Conservation (phyloP, 2,797 vertebrate genomes). For the Anisognathus igniventris region DNA sequence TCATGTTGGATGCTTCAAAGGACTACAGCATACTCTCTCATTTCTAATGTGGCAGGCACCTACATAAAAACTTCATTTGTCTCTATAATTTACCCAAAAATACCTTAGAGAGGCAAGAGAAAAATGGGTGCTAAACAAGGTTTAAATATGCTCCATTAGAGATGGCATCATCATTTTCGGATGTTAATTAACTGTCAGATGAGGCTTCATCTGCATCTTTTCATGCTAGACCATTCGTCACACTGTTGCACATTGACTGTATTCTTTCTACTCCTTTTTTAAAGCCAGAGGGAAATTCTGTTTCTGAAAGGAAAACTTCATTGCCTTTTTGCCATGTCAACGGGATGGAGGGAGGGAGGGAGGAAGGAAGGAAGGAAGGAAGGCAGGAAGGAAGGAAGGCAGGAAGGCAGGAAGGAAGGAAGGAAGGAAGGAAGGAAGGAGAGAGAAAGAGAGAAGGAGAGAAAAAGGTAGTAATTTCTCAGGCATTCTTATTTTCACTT, state of each 20-base stretch:
- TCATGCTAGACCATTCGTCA: neutral
- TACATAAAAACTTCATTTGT: neutral
- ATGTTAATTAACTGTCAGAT: neutral
- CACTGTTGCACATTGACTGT: neutral
- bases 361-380: neutral
- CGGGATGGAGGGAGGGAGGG: rapidly evolving
- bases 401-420: too few species aligned
- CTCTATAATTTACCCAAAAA: neutral
- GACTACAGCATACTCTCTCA: neutral
- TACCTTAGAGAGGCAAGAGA: neutral
- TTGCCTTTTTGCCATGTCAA: neutral
- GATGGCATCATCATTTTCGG: neutral
- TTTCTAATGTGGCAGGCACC: neutral
- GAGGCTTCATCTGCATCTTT: neutral
- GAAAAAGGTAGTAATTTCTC: neutral
- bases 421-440: too few species aligned
- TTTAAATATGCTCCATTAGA: neutral
- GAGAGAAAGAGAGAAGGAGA: too few species aligned
- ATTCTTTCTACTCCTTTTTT: neutral
- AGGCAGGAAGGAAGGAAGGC: rapidly evolving
- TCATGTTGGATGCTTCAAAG: neutral
- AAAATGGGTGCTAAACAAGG: neutral
- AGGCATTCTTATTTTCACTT: neutral
- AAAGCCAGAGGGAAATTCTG: neutral
- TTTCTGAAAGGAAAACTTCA: neutral